phyloP scores from a whole-genome alignment of 2,888 invertebrate genomes.

The Dorcus hopei region DNA sequence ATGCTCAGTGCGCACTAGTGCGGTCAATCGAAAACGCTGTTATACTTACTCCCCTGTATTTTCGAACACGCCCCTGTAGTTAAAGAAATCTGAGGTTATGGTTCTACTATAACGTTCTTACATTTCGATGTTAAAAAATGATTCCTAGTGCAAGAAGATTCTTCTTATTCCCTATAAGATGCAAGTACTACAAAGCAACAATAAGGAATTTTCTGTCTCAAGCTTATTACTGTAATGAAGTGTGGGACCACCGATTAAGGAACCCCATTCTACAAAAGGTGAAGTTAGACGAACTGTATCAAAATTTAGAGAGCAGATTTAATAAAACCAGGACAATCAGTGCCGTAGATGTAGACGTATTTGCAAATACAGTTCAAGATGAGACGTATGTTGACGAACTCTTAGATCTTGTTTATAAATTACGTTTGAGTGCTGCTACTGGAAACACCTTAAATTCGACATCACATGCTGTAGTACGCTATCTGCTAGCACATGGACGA shows the following conservation, averaged over 20 bases:
- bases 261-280: constrained; percentile 60
- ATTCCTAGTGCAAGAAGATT: no score
- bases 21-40: no score
- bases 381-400: constrained; percentile 65
- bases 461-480: constrained; percentile 73
- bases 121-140: no score
- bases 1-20: no score
- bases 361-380: constrained; percentile 65
- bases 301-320: constrained; percentile 66
- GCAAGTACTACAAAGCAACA: background rate
- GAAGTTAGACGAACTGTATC: constrained; percentile 66
- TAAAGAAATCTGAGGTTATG: no score
- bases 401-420: constrained; percentile 66
- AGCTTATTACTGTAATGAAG: constrained; percentile 67
- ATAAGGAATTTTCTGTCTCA: constrained; percentile 63
- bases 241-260: constrained; percentile 65
- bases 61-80: no score
- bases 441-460: constrained; percentile 74
- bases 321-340: constrained; percentile 61
- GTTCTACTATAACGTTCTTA: no score
- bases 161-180: no score
- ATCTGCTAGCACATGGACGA: constrained; percentile 55
- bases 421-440: constrained; percentile 71
- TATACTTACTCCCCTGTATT: no score
- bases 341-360: constrained; percentile 81